Evolutionary conservation across 1,140 invertebrate species (phyloP).

Genomic region (Leptinotarsa lineolata): DNA sequence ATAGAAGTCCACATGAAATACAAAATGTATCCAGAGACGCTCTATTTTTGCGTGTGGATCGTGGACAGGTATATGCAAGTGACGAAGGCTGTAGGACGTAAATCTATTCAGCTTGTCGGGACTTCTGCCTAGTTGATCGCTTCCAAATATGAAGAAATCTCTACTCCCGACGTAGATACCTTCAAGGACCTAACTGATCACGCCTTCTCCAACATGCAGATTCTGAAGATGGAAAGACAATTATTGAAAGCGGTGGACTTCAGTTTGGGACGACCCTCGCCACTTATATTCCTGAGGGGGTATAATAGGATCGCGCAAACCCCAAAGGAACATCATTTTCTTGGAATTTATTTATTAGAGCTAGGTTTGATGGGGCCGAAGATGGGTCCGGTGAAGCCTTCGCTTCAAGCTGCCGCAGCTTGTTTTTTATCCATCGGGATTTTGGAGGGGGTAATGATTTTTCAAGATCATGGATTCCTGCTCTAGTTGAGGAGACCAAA

Average conservation of each 20-base stretch:
- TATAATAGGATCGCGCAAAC: conserved; percentile 69
- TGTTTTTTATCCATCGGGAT: conserved; percentile 67
- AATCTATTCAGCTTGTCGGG: conserved; percentile 85
- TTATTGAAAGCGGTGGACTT: conserved; percentile 79
- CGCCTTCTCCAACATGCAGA: conserved; percentile 50
- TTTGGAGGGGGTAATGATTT: conserved; percentile 52
- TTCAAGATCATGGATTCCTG: conserved; percentile 56
- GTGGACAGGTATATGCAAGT: conserved; percentile 89
- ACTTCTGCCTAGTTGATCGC: conserved; percentile 90
- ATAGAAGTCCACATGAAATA: conserved; percentile 91
- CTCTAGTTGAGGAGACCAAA: conserved; percentile 57
- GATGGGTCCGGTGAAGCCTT: conserved; percentile 80
- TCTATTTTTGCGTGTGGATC: conserved; percentile 86
- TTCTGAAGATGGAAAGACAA: conserved; percentile 75
- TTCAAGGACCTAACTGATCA: conserved; percentile 93
- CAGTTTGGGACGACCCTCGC: conserved; percentile 80
- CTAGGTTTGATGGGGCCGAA: conserved; percentile 81
- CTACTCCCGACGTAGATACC: conserved; percentile 82
- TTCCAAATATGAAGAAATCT: conserved; percentile 95
- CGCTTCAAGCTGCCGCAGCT: conserved; percentile 75
- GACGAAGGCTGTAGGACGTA: conserved; percentile 61
- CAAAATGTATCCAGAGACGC: conserved; percentile 85
- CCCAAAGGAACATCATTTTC: conserved; percentile 52
- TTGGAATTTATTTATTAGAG: conserved; percentile 91
- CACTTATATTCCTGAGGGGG: conserved; percentile 84